Percentiles rank a stretch among this genome's conserved stretches.
Conservation (phyloP, 64 coral and sea anemone species). For the Montipora foliosa region DNA sequence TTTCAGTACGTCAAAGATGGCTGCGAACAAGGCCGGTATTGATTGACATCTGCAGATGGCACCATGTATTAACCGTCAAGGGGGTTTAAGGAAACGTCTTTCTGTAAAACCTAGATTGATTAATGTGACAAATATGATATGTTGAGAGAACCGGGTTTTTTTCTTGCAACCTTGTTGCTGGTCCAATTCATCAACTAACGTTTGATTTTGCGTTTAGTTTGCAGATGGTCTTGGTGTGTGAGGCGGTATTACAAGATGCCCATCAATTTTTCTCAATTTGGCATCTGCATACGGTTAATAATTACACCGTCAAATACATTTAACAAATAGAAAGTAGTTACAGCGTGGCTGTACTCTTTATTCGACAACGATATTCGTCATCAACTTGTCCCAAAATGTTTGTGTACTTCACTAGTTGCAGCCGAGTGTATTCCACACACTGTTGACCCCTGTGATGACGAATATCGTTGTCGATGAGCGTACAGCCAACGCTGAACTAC, state of each 20-base stretch:
- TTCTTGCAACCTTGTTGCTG: too few relatives aligned
- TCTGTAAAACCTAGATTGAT: neutral
- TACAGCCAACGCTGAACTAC: too few relatives aligned
- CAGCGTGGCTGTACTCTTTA: too few relatives aligned
- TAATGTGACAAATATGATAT: too few relatives aligned
- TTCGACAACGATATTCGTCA: too few relatives aligned
- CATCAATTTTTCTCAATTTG: conserved; percentile 97
- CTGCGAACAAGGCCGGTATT: conserved; percentile 99
- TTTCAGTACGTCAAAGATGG: conserved; percentile 97
- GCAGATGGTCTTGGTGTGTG: conserved; percentile 96
- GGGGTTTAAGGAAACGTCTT: neutral
- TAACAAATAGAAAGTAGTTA: too few relatives aligned
- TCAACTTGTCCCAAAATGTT: too few relatives aligned
- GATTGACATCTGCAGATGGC: conserved; percentile 96
- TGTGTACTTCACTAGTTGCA: too few relatives aligned
- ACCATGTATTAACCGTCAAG: conserved; percentile 99
- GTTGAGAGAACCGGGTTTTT: neutral
- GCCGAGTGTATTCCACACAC: too few relatives aligned
- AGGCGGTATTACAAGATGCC: conserved; percentile 98
- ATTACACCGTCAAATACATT: too few relatives aligned
- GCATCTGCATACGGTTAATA: conserved; percentile 95
- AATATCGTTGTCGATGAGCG: too few relatives aligned
- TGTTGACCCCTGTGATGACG: too few relatives aligned
- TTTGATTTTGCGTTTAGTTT: neutral
- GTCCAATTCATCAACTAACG: neutral